Conservation (phyloP, 2,113 vertebrate species). For the Stomatorhinus ivindoensis region DNA sequence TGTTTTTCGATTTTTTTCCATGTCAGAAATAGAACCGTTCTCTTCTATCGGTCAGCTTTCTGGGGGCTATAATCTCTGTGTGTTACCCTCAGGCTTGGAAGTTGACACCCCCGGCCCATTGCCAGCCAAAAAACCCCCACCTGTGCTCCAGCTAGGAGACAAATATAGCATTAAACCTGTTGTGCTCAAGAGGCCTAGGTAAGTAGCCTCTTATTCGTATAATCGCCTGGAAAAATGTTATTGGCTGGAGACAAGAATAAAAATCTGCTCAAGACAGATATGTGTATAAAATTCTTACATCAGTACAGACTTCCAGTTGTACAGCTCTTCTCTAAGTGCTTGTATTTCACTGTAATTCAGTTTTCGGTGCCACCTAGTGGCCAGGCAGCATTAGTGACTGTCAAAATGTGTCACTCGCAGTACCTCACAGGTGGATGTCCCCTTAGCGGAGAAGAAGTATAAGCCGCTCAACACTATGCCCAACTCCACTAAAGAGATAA, state of each 20-base stretch:
- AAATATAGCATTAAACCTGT: conserved; percentile 89
- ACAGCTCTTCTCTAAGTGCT: background rate
- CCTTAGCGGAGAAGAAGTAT: conserved; percentile 86
- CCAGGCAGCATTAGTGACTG: background rate
- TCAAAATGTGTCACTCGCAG: conserved; percentile 29
- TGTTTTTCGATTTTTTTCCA: background rate
- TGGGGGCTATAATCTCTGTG: background rate
- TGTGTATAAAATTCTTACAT: background rate
- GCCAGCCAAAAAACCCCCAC: conserved; percentile 66
- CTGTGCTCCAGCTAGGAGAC: conserved; percentile 64
- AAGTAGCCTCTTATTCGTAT: conserved; percentile 2
- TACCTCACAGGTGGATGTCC: conserved; percentile 45
- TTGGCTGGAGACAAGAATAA: background rate
- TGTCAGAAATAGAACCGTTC: background rate
- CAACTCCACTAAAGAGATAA: conserved; percentile 87
- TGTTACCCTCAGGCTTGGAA: conserved; percentile 66
- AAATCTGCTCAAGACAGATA: background rate
- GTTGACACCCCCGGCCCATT: conserved; percentile 70
- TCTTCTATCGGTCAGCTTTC: background rate
- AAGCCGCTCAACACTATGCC: conserved; percentile 86
- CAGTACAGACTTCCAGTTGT: background rate
- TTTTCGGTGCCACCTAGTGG: conserved; percentile 20
- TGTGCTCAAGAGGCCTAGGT: conserved; percentile 82
- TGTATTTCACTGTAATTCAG: background rate
- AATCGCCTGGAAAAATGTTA: background rate